Conservation (phyloP, 1,140 invertebrate species). For the Drosophila bocqueti region DNA sequence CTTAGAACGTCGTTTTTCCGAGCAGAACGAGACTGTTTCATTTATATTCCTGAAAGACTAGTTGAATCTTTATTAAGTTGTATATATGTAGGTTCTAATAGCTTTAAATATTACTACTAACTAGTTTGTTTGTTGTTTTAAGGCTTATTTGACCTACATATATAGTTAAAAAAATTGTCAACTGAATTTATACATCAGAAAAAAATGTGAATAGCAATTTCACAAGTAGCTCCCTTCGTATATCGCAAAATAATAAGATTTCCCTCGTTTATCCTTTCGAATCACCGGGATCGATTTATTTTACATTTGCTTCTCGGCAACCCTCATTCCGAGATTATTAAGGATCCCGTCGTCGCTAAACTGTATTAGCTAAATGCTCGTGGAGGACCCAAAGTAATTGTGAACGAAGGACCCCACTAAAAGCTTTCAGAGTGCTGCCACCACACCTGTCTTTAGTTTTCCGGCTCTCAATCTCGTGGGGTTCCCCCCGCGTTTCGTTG, state of each 20-base stretch:
- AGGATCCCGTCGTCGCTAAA: constrained; percentile 11
- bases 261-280: not conserved
- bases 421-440: constrained; percentile 36
- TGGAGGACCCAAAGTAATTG: constrained; percentile 10
- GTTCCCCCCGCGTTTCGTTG: constrained; percentile 4
- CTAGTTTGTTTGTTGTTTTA: too few relatives aligned
- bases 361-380: constrained; percentile 33
- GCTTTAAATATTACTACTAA: not conserved
- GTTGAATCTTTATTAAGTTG: too few relatives aligned
- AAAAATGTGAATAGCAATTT: not conserved
- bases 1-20: too few relatives aligned
- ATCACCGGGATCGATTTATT: constrained; percentile 7
- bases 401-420: constrained; percentile 21
- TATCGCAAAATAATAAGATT: constrained; percentile 12
- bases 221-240: not conserved
- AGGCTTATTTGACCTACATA: too few relatives aligned
- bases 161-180: too few relatives aligned
- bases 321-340: constrained; percentile 17
- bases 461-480: constrained; percentile 28
- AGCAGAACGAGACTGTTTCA: not conserved
- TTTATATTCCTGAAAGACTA: not conserved
- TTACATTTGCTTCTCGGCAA: constrained; percentile 2
- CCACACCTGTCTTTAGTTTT: constrained; percentile 27
- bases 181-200: too few relatives aligned
- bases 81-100: not conserved